A percentile compares a stretch with the other conserved stretches of the same genome.
phyloP scores from a whole-genome alignment of 2,797 vertebrate species.

The Argya squamiceps region DNA sequence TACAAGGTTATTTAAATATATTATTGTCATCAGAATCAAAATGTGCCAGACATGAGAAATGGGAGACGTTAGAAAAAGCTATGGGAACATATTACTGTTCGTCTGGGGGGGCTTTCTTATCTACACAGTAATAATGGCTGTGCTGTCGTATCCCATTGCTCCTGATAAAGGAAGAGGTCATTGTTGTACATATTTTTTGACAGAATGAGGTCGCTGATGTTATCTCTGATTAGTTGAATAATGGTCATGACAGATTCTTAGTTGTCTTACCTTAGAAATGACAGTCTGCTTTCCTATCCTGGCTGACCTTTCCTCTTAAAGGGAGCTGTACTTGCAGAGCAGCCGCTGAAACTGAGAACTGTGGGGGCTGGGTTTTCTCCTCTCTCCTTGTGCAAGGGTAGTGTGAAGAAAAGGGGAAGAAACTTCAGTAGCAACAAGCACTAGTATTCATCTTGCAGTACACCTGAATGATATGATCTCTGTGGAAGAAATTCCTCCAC shows the following conservation, averaged over 20 bases:
- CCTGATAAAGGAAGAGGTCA: slow-evolving; percentile 61
- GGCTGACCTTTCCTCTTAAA: neutral
- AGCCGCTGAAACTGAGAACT: neutral
- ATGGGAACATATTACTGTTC: neutral
- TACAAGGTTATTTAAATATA: neutral
- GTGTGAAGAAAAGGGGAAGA: neutral
- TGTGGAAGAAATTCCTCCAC: neutral
- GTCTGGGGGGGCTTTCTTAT: neutral
- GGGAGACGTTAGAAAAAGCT: neutral
- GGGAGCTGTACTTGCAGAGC: neutral
- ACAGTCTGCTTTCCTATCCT: slow-evolving; percentile 10
- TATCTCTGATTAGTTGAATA: slow-evolving; percentile 68
- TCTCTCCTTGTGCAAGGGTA: neutral
- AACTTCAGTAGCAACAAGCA: neutral
- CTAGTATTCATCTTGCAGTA: neutral
- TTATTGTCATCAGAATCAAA: neutral
- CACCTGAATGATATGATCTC: rapidly evolving
- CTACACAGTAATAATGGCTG: slow-evolving; percentile 18
- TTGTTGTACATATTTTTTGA: slow-evolving; percentile 49
- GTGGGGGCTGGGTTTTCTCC: neutral
- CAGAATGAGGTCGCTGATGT: slow-evolving; percentile 58
- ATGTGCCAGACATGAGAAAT: slow-evolving; percentile 2
- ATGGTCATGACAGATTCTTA: slow-evolving; percentile 47
- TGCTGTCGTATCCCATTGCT: neutral
- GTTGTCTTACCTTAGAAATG: slow-evolving; percentile 7